Percentiles rank a stretch among this genome's conserved stretches.
Conservation (phyloP, 1,140 invertebrate genomes). For the Sycophila sp. region DNA sequence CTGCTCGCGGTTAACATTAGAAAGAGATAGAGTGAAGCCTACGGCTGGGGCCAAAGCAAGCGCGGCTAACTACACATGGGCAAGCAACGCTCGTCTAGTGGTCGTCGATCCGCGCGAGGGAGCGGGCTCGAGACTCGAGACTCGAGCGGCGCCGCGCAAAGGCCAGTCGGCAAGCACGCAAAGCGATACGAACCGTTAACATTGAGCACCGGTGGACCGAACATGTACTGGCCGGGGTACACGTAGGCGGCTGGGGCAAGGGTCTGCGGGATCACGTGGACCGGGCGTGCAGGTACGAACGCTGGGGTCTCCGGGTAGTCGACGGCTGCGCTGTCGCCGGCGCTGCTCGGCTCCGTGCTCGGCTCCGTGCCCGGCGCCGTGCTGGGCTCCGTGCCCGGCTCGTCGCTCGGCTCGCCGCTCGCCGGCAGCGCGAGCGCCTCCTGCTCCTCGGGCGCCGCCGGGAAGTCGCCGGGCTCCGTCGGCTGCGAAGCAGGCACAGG, state of each 20-base stretch:
- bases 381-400: neutral
- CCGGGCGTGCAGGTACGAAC: conserved; percentile 55
- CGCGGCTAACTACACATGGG: conserved; percentile 23
- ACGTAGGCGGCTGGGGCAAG: conserved; percentile 57
- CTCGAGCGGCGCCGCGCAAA: too few relatives aligned
- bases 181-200: conserved; percentile 59
- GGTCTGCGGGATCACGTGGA: conserved; percentile 52
- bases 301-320: conserved; percentile 55
- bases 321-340: conserved; percentile 20
- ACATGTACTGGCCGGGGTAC: conserved; percentile 67
- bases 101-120: neutral
- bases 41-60: conserved; percentile 33
- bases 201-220: conserved; percentile 63
- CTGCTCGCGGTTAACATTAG: conserved; percentile 61
- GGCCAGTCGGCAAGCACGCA: neutral
- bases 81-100: neutral
- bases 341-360: neutral
- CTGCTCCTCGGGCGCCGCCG: too few relatives aligned
- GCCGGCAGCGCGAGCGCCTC: neutral
- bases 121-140: neutral
- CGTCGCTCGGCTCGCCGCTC: conserved; percentile 5
- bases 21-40: conserved; percentile 55
- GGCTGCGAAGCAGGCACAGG: too few relatives aligned
- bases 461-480: conserved; percentile 46
- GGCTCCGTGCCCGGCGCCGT: conserved; percentile 15